Base-by-base conservation (phyloP, 2,113 vertebrate genomes). In the Tauraco erythrolophus region DNA sequence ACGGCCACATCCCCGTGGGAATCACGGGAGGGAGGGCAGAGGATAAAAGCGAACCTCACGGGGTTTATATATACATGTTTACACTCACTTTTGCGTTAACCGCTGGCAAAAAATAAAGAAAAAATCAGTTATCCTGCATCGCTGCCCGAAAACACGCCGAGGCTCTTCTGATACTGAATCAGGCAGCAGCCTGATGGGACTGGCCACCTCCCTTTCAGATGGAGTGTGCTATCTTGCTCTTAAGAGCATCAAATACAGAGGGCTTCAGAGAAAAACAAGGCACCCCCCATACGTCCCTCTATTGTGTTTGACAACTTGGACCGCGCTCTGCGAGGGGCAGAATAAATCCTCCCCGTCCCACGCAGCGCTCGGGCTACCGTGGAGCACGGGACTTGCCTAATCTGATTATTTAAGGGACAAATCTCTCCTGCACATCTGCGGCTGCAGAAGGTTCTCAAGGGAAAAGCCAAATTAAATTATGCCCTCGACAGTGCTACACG, bases 281-380 rank as follows among this genome's bases (percentile, higher is more conserved):
- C 35, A 7, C 24, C 74, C 56, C 23, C 24, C 10, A 6, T 0
- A 5, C 1, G 0, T 50, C 68, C 53, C 58, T 48, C 83, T 30
- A 8, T 13, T 37, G 48, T 18, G 5, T 41, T 4, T 50, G 43
- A 50, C 82, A 74, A 66, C 88, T 71, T 23, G 62, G 12, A 21
- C 33, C 2, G 4, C 13, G 3, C 83, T 48, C 74, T 56, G 86
- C 69, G 11, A 62, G 74, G 75, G 51, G 86, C 3, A 68, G 46
- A 76, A 33, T 6, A 92, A 88, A 92, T 77, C 82, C 64, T 57
- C 56, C 93, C 93, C 2, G 25, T 62, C 87, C 93, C 83, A 68
- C 4, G 64, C 93, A 30, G 92, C 1, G 37, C 10, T 22, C 11
- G 50, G 68, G 90, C 74, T 57, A 10, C 74, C 23, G 8, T 3